Base-by-base conservation (phyloP, 2,113 vertebrate genomes). In the Stigmatopora nigra region DNA sequence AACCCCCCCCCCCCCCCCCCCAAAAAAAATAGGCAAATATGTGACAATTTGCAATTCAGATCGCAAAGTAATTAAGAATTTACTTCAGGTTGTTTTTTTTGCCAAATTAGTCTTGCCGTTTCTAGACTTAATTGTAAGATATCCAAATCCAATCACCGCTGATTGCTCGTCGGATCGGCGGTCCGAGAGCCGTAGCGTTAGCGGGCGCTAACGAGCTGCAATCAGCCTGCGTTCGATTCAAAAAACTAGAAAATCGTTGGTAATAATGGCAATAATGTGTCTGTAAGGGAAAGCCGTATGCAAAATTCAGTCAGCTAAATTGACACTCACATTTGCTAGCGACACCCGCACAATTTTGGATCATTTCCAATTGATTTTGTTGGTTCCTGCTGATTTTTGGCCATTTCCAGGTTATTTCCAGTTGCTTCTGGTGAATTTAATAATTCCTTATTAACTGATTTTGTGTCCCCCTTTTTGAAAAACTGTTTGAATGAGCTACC, bases 61-160 rank as follows among this genome's bases (percentile, higher is more conserved):
- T 72, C 58, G 38, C 61, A 48, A 51, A 35, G 63, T 70, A 64
- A 79, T 78, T 78, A 76, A 38, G 53, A 55, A 80, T 61, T 69
- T 77, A 67, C 68, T 80, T 63, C 53, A 57, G 7, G 65, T 87
- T 87, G 82, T 81, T 70, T 83, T 84, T 84, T 83, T 84, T 84
- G 74, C 48, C 71, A 45, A 86, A 86, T 85, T 86, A 82, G 58
- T 61, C 66, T 73, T 68, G 31, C 71, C 64, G 38, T 70, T 70
- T 75, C 49, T 65, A 66, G 70, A 77, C 81, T 77, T 84, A 87
- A 86, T 84, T 81, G 65, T 72, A 72, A 61, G 59, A 76, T 61
- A 82, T 83, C 70, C 77, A 82, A 85, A 86, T 84, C 65, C 77
- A 87, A 87, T 87, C 82, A 86, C 77, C 69, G 58, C 67, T 84